Evolutionary conservation across 2,888 invertebrate species (phyloP).

Genomic region (Epirrhoe tristata): DNA sequence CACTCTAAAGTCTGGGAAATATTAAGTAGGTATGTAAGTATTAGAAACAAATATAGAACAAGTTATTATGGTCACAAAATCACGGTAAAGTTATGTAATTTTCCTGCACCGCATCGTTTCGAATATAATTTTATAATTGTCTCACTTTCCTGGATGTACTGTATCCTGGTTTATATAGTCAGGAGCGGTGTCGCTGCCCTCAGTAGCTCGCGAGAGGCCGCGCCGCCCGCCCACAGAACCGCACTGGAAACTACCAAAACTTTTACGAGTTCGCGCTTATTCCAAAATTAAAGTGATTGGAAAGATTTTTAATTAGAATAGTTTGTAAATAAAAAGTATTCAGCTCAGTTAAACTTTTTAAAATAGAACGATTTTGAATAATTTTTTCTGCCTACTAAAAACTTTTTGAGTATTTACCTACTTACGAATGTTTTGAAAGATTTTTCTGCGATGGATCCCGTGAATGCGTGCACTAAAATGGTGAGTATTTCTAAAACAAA

Average conservation of each 20-base stretch:
- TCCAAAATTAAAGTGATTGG: neutral
- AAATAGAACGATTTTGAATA: slow-evolving; percentile 5
- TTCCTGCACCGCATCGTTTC: neutral
- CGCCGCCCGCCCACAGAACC: slow-evolving; percentile 47
- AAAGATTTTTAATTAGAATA: neutral
- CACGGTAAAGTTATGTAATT: neutral
- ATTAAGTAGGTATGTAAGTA: neutral
- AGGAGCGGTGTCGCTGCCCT: slow-evolving; percentile 55
- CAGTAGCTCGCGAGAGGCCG: slow-evolving; percentile 69
- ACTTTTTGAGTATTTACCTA: no score
- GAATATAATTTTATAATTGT: slow-evolving; percentile 1
- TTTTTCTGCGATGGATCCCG: slow-evolving; percentile 20
- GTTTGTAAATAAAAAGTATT: neutral
- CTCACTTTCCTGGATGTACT: slow-evolving; percentile 11
- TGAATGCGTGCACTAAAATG: slow-evolving; percentile 39
- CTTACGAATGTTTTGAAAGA: slow-evolving; percentile 18
- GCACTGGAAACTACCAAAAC: slow-evolving; percentile 36
- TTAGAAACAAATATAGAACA: neutral
- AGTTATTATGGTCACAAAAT: neutral
- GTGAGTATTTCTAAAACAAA: slow-evolving; percentile 26
- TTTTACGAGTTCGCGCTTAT: slow-evolving; percentile 34
- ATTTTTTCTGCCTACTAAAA: neutral
- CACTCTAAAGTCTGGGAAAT: neutral
- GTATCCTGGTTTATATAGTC: slow-evolving; percentile 60
- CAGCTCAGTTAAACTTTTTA: neutral